phyloP scores from a whole-genome alignment of 2,113 vertebrate species.

The Odontophorus gujanensis region DNA sequence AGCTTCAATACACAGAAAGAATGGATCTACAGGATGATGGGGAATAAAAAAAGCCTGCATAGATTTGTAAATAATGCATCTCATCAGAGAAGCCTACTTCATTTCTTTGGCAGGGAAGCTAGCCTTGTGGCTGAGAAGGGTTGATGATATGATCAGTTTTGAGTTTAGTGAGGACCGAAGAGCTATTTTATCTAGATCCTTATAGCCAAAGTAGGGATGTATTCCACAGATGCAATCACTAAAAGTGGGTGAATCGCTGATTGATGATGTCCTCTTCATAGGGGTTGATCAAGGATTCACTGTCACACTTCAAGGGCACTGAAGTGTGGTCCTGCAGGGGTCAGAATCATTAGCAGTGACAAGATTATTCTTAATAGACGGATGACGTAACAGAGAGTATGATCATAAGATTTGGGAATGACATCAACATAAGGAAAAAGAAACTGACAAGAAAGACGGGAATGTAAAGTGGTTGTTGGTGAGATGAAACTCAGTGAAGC shows the following conservation, averaged over 20 bases:
- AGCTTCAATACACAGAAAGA: background rate
- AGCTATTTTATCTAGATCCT: background rate
- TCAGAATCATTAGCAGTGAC: slow-evolving; percentile 1
- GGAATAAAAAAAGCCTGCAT: background rate
- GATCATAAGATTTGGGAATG: background rate
- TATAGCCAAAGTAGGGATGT: background rate
- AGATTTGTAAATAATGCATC: slow-evolving; percentile 15
- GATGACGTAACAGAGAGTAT: background rate
- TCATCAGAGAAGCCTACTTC: background rate
- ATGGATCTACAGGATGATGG: background rate
- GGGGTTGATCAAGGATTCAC: background rate
- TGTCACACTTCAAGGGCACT: slow-evolving; percentile 1
- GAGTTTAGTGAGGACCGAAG: background rate
- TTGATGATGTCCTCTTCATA: background rate
- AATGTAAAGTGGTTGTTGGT: background rate
- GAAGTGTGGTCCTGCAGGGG: background rate
- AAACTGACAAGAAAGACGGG: background rate
- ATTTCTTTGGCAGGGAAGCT: background rate
- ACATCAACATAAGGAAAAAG: background rate
- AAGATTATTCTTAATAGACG: background rate
- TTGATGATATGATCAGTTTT: background rate
- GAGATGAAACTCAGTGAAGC: background rate
- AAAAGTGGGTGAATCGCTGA: background rate
- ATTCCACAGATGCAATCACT: background rate
- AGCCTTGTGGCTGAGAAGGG: background rate